These are phyloP conservation scores for Malthinus flaveolus DNA, from an alignment of 2,888 invertebrate species.

Conservation along the genomic window DNA sequence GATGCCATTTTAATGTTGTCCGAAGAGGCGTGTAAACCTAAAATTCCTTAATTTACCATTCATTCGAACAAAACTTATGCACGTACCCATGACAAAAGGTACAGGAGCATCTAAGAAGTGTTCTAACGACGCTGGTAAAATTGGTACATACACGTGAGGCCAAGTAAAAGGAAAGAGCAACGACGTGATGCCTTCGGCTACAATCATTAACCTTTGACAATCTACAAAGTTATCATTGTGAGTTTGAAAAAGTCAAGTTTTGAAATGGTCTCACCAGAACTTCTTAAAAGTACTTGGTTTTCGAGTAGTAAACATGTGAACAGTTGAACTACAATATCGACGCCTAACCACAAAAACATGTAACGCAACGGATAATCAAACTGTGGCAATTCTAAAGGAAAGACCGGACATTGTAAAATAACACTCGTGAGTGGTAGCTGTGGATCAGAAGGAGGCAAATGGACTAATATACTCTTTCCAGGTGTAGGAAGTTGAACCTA, in stretches of 20 bases:
- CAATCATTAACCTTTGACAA: slow-evolving; percentile 93
- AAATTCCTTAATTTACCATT: slow-evolving; percentile 10
- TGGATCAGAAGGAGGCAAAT: slow-evolving; percentile 72
- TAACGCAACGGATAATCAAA: slow-evolving; percentile 90
- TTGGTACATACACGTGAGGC: slow-evolving; percentile 99
- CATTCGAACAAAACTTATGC: not conserved
- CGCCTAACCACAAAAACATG: slow-evolving; percentile 86
- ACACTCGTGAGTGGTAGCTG: slow-evolving; percentile 67
- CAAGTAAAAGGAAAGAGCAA: slow-evolving; percentile 93
- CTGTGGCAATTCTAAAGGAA: slow-evolving; percentile 85
- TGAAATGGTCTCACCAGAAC: slow-evolving; percentile 67
- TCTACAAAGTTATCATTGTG: slow-evolving; percentile 61
- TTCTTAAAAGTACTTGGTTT: slow-evolving; percentile 93
- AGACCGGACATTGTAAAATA: slow-evolving; percentile 76
- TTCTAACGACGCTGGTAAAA: slow-evolving; percentile 90
- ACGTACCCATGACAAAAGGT: slow-evolving; percentile 94
- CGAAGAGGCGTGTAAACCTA: slow-evolving; percentile 65
- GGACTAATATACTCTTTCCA: slow-evolving; percentile 82
- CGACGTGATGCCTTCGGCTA: slow-evolving; percentile 90
- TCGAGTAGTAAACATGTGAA: slow-evolving; percentile 95
- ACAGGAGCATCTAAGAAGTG: slow-evolving; percentile 99
- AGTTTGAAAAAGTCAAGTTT: not conserved
- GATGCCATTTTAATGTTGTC: slow-evolving; percentile 69
- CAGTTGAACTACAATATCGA: slow-evolving; percentile 89
- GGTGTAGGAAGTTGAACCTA: slow-evolving; percentile 72